Evolutionary conservation across 2,113 vertebrate species (phyloP).

Genomic region (Rhynchopsitta pachyrhyncha): DNA sequence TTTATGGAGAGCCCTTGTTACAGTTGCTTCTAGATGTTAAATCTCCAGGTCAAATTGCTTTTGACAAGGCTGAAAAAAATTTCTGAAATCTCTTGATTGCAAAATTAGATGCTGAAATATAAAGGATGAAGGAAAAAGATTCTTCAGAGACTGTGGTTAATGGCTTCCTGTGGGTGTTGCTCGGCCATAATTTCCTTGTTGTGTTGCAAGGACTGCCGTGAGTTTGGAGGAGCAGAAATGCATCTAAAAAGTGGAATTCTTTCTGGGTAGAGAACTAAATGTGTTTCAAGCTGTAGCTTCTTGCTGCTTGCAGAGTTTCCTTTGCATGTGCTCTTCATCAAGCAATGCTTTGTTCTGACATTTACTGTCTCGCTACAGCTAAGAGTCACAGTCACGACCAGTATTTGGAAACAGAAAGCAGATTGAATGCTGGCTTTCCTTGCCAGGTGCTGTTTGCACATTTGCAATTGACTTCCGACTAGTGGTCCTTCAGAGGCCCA

Average conservation of each 20-base stretch:
- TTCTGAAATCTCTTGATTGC: background rate
- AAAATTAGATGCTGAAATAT: background rate
- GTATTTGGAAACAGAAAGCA: background rate
- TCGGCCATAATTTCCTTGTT: background rate
- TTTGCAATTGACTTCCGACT: background rate
- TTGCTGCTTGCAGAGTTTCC: background rate
- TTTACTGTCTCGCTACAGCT: background rate
- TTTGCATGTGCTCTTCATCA: background rate
- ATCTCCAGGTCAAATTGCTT: background rate
- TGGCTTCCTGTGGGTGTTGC: background rate
- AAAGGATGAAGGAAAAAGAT: background rate
- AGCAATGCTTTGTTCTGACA: rapidly evolving
- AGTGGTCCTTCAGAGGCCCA: background rate
- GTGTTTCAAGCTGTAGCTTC: background rate
- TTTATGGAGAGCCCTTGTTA: background rate
- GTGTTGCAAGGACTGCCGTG: background rate
- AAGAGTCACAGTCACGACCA: background rate
- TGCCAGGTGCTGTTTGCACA: background rate
- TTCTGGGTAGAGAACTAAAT: rapidly evolving
- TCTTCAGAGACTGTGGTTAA: background rate
- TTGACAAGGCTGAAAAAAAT: background rate
- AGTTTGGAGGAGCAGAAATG: background rate
- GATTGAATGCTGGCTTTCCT: background rate
- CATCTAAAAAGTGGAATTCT: background rate
- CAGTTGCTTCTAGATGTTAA: background rate